These are phyloP conservation scores for Erebia ligea DNA, from an alignment of 2,888 invertebrate species.

Conservation along the genomic window DNA sequence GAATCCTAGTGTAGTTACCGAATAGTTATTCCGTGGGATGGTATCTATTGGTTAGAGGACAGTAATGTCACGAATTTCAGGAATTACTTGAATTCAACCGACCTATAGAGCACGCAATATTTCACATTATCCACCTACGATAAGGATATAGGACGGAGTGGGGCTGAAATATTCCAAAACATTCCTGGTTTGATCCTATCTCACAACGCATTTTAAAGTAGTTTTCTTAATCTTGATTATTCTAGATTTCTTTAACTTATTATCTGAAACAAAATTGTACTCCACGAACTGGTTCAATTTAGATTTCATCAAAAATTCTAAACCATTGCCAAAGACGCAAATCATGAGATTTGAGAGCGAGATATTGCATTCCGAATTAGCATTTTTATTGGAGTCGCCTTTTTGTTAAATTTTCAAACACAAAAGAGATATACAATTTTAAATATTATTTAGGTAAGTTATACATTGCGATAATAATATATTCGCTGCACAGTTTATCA, in stretches of 20 bases:
- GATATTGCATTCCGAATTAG: slow-evolving; percentile 1
- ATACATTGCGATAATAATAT: too few relatives aligned
- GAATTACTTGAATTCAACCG: background rate
- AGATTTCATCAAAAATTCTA: slow-evolving; percentile 11
- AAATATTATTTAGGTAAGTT: too few relatives aligned
- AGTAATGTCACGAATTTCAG: background rate
- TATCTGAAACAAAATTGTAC: background rate
- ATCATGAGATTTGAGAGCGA: slow-evolving; percentile 2
- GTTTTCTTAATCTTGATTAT: background rate
- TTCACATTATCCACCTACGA: background rate
- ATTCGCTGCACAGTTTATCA: too few relatives aligned
- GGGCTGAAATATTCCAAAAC: background rate
- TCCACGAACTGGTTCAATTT: background rate
- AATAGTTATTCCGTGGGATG: background rate
- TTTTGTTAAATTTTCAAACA: background rate
- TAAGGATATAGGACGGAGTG: background rate
- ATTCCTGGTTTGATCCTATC: background rate
- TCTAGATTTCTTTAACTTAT: background rate
- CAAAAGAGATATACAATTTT: background rate
- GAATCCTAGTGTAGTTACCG: background rate
- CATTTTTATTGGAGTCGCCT: slow-evolving; percentile 10
- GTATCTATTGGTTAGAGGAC: background rate
- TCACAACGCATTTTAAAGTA: background rate
- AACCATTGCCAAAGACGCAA: slow-evolving; percentile 8
- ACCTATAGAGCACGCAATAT: background rate